phyloP scores from a whole-genome alignment of 2,113 vertebrate species.

The Raphicerus campestris region DNA sequence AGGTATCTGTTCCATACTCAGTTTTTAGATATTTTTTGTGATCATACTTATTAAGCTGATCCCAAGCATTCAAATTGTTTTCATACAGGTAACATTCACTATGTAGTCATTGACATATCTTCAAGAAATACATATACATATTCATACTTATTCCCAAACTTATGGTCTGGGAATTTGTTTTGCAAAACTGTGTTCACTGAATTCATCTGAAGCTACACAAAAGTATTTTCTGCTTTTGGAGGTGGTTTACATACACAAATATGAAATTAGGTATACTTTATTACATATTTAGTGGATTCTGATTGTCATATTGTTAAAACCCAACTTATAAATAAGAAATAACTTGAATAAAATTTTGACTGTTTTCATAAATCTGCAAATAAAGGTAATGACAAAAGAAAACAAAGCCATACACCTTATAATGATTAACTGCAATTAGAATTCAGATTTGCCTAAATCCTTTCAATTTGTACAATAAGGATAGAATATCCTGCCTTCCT shows the following conservation, averaged over 20 bases:
- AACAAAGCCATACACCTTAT: rapidly evolving
- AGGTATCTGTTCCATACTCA: too few relatives aligned
- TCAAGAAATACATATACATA: too few relatives aligned
- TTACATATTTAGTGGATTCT: background rate
- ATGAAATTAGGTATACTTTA: background rate
- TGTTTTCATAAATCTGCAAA: background rate
- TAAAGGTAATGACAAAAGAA: background rate
- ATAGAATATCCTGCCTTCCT: background rate
- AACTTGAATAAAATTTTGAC: background rate
- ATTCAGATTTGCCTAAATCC: background rate
- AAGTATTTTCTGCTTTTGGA: background rate
- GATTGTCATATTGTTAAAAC: too few relatives aligned
- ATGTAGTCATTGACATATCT: too few relatives aligned
- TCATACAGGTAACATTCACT: too few relatives aligned
- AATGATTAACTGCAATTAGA: background rate
- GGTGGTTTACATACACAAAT: background rate
- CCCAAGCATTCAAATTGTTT: too few relatives aligned
- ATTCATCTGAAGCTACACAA: background rate
- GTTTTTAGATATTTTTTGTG: too few relatives aligned
- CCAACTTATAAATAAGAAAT: background rate
- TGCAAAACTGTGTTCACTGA: background rate
- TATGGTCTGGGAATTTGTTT: background rate
- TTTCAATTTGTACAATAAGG: background rate
- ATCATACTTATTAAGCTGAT: too few relatives aligned
- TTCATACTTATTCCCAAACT: too few relatives aligned